Evolutionary conservation across 2,888 invertebrate genomes (phyloP), one percentile per base, ranked within the genome.

Genomic region (Bimastos eiseni): DNA sequence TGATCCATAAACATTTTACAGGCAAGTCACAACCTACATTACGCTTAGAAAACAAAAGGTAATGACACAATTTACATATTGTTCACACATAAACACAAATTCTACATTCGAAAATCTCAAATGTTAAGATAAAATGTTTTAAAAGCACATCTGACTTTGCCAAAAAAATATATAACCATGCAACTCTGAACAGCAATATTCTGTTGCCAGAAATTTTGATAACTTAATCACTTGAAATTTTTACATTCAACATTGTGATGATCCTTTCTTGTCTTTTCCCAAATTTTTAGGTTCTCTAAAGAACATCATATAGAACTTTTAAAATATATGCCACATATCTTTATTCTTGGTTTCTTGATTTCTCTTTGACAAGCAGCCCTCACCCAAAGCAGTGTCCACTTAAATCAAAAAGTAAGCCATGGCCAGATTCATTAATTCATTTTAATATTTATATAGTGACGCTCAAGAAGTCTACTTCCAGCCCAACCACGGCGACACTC

Each of bases 1-100:
- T 49, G 21, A 49, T 49, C 49, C 49, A 49, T 24, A 44, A n/a
- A 44, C 44, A 49, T 49, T 70, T 30, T 70, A 70, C 49, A 70
- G n/a, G 70, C 70, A 70, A n/a, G 70, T 70, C 70, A n/a, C 70
- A 70, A 70, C n/a, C 70, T 70, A 70, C 70, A n/a, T 70, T n/a
- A 70, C n/a, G 70, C 70, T 70, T n/a, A 70, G 70, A 8, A 30
- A 70, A 70, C 70, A 70, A 30, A n/a, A n/a, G 8, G n/a, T n/a
- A 70, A n/a, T n/a, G 24, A n/a, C 13, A 70, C 30, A 70, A n/a
- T 70, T 70, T 70, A 70, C 8, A 13, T n/a, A 30, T 30, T n/a
- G n/a, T 17, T 70, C 70, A 30, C n/a, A 70, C 70, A 70, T n/a
- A 70, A 70, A n/a, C n/a, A 30, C 70, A n/a, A 70, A 13, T n/a